Conservation (phyloP, 2,113 vertebrate genomes). For the Mus pahari region DNA sequence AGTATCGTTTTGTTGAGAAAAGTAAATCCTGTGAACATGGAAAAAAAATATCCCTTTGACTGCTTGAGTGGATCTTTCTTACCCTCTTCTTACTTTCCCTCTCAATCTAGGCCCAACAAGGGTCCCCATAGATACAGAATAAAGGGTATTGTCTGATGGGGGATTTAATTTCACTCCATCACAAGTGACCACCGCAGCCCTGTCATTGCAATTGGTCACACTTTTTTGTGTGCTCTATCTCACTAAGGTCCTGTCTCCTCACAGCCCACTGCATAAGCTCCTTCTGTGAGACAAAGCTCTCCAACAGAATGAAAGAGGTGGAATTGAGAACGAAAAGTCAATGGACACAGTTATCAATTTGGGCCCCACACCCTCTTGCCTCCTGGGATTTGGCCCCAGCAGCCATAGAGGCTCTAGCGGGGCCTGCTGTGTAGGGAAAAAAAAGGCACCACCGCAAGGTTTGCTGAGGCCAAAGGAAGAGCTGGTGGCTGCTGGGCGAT, state of each 20-base stretch:
- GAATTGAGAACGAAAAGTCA: slow-evolving; percentile 84
- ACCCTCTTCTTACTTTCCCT: slow-evolving; percentile 81
- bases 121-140: slow-evolving; percentile 87
- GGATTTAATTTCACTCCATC: slow-evolving; percentile 91
- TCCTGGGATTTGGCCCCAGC: slow-evolving; percentile 80
- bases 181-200: slow-evolving; percentile 86
- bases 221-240: slow-evolving; percentile 90
- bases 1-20: slow-evolving; percentile 60
- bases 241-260: slow-evolving; percentile 86
- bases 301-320: slow-evolving; percentile 85
- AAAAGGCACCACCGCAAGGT: slow-evolving; percentile 48
- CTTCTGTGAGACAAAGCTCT: slow-evolving; percentile 86
- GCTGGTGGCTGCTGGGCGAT: slow-evolving; percentile 83
- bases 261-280: slow-evolving; percentile 84
- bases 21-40: slow-evolving; percentile 61
- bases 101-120: slow-evolving; percentile 90
- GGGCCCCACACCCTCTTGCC: slow-evolving; percentile 76
- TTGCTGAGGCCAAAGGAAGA: slow-evolving; percentile 81
- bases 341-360: slow-evolving; percentile 82
- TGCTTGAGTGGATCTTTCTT: slow-evolving; percentile 80
- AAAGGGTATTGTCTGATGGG: slow-evolving; percentile 87
- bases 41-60: slow-evolving; percentile 74
- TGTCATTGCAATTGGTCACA: slow-evolving; percentile 91
- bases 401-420: slow-evolving; percentile 76
- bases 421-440: slow-evolving; percentile 77